phyloP scores from a whole-genome alignment of 2,797 vertebrate genomes.

The Acanthurus lineatus region DNA sequence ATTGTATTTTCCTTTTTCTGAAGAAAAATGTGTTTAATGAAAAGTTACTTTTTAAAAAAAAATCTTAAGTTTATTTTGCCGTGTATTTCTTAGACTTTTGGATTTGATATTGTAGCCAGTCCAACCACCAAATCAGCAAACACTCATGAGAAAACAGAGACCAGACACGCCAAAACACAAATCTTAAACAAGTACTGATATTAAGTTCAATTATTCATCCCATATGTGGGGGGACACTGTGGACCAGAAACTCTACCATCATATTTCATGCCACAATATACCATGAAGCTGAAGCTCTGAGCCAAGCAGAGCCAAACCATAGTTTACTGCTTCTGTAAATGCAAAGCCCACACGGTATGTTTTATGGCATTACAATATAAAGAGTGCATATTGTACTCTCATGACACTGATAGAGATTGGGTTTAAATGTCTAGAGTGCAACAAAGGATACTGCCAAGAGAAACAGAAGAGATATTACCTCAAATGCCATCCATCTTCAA shows the following conservation, averaged over 20 bases:
- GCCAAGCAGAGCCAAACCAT: not conserved
- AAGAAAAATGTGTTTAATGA: not conserved
- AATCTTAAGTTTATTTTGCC: too few relatives aligned
- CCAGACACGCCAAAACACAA: too few relatives aligned
- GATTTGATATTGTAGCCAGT: too few relatives aligned
- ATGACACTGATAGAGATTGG: slow-evolving; percentile 11
- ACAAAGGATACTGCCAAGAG: slow-evolving; percentile 20
- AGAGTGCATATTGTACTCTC: slow-evolving; percentile 8
- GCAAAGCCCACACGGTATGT: not conserved
- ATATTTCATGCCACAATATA: too few relatives aligned
- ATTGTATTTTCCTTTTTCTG: not conserved
- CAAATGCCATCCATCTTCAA: slow-evolving; percentile 47
- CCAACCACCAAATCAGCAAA: too few relatives aligned
- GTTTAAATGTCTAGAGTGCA: slow-evolving; percentile 25
- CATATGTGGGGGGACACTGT: too few relatives aligned
- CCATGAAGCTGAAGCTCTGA: too few relatives aligned
- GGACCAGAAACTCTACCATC: too few relatives aligned
- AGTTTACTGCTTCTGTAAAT: not conserved
- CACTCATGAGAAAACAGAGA: too few relatives aligned
- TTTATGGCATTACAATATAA: slow-evolving; percentile 10
- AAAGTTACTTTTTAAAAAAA: not conserved
- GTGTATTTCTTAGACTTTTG: too few relatives aligned
- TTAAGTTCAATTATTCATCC: too few relatives aligned
- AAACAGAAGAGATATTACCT: slow-evolving; percentile 48
- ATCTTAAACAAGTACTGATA: too few relatives aligned